Conservation (phyloP, 2,888 invertebrate species). For the Zaprionus lineosus region DNA sequence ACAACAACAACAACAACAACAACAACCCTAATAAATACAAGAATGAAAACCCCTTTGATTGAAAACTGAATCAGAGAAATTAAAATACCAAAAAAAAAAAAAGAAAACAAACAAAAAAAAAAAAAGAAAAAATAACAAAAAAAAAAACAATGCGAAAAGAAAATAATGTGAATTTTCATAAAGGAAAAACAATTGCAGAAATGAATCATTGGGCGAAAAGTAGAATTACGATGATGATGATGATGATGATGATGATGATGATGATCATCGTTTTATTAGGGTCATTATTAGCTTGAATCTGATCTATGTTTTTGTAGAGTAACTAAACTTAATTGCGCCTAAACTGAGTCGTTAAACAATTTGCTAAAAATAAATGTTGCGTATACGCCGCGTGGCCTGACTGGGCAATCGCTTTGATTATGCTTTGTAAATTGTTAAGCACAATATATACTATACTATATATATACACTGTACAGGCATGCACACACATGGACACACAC, state of each 20-base stretch:
- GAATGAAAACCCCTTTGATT: not conserved
- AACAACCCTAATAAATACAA: not conserved
- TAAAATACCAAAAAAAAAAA: not conserved
- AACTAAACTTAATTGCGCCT: conserved; percentile 60
- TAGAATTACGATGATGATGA: too few relatives aligned
- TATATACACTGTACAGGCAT: too few relatives aligned
- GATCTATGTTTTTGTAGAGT: too few relatives aligned
- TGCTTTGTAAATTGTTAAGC: conserved; percentile 47
- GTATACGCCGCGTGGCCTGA: conserved; percentile 59
- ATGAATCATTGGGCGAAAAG: too few relatives aligned
- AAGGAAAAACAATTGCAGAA: too few relatives aligned
- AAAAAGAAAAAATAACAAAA: not conserved
- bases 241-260: conserved; percentile 2
- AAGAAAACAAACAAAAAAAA: not conserved
- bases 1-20: conserved; percentile 1
- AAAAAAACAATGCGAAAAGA: conserved; percentile 9
- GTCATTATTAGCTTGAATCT: conserved; percentile 13
- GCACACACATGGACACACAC: conserved; percentile 7
- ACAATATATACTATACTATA: too few relatives aligned
- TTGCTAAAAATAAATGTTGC: conserved; percentile 75
- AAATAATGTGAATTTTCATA: too few relatives aligned
- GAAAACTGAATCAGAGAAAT: not conserved
- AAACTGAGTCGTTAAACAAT: conserved; percentile 64
- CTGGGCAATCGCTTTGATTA: conserved; percentile 60
- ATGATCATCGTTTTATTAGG: conserved; percentile 2